Evolutionary conservation across 2,113 vertebrate genomes (phyloP).

Genomic region (Accipiter cooperii): DNA sequence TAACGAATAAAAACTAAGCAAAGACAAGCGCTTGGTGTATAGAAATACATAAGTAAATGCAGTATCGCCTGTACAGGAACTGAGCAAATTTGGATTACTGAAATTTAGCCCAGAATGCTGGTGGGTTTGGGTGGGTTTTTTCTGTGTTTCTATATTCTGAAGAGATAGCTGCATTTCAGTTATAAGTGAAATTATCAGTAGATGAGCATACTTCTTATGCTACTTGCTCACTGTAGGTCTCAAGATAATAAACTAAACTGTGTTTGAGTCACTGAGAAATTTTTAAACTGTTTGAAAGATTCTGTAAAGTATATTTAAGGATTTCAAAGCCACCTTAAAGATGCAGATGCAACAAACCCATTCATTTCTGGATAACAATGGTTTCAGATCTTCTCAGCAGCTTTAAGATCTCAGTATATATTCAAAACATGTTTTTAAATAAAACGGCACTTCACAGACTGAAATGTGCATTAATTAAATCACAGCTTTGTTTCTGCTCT

Average conservation of each 20-base stretch:
- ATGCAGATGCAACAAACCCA: not conserved
- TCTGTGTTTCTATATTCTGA: not conserved
- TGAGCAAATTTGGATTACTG: not conserved
- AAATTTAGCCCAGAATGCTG: not conserved
- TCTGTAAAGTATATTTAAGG: not conserved
- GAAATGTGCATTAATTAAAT: not conserved
- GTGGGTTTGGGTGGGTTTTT: not conserved
- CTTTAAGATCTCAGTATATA: not conserved
- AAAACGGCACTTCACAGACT: not conserved
- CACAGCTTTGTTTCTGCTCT: not conserved
- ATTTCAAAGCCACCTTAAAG: not conserved
- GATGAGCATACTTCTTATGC: not conserved
- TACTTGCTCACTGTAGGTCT: not conserved
- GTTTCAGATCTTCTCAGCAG: not conserved
- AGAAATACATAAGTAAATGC: not conserved
- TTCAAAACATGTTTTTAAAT: not conserved
- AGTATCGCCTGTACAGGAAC: not conserved
- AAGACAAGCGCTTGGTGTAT: fast-evolving
- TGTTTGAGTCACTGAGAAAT: not conserved
- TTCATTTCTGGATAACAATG: not conserved
- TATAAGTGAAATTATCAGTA: not conserved
- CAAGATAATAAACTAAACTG: not conserved
- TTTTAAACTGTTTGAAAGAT: not conserved
- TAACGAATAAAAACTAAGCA: not conserved
- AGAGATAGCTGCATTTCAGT: not conserved